Conservation (phyloP, 2,797 vertebrate species). For the Pterois miles region DNA sequence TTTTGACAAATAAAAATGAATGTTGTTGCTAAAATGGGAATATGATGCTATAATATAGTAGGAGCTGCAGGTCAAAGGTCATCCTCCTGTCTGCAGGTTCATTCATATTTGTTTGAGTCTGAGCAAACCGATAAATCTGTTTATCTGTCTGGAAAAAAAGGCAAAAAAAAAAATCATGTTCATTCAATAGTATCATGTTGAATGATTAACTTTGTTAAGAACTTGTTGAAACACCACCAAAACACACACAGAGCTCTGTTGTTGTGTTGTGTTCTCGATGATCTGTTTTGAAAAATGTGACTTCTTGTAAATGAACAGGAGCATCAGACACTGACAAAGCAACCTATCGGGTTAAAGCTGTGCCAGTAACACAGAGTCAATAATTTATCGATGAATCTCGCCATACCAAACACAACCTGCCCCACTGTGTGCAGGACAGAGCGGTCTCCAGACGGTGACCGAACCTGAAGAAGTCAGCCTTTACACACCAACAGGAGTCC, state of each 20-base stretch:
- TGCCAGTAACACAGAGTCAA: slow-evolving; percentile 66
- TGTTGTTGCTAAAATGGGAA: too few relatives aligned
- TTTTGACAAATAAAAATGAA: too few relatives aligned
- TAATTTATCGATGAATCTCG: slow-evolving; percentile 65
- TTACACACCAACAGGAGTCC: slow-evolving; percentile 5
- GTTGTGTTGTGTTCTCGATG: not conserved
- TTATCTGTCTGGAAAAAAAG: too few relatives aligned
- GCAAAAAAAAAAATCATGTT: too few relatives aligned
- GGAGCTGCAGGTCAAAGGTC: too few relatives aligned
- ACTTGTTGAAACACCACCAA: not conserved
- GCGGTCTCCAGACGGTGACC: too few relatives aligned
- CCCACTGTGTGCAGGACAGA: not conserved
- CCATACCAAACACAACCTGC: slow-evolving; percentile 14
- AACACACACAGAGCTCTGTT: not conserved
- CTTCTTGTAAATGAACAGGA: not conserved
- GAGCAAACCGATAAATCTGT: too few relatives aligned
- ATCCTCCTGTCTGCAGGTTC: too few relatives aligned
- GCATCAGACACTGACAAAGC: not conserved
- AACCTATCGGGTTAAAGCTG: not conserved
- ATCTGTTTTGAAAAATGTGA: not conserved
- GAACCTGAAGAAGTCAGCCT: slow-evolving; percentile 11
- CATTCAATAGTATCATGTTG: not conserved
- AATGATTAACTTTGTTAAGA: not conserved
- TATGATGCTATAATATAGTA: too few relatives aligned
- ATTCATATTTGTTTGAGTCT: too few relatives aligned